Evolutionary conservation across 2,113 vertebrate genomes (phyloP), one percentile per base, ranked within the genome.

Genomic region (Sigmodon hispidus): DNA sequence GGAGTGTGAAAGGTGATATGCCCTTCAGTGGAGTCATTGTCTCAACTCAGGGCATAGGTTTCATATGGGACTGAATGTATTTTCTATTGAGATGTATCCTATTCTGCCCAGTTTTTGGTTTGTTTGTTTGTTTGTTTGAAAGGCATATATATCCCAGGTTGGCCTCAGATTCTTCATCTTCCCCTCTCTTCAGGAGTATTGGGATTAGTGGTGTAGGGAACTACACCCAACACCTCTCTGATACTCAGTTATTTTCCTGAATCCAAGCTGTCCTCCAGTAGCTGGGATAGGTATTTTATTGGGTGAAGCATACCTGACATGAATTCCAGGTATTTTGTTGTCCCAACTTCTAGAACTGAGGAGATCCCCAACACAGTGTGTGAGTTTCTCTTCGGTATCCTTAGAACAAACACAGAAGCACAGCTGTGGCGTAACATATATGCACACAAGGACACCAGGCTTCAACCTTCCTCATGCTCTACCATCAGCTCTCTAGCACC

Each of bases 231-330:
- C 2, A 55, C 36, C 48, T 40, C 4, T 76, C 24, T 52, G 10
- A 21, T 45, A 70, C 55, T 87, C 40, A 94, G 29, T 17, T 43
- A 79, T 29, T 19, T 10, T 80, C 65, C 72, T n/a, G n/a, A 93
- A 91, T 86, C 87, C 45, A 93, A 70, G 11, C 70, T 81, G n/a
- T 52, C 17, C 73, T 90, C 73, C 40, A 90, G n/a, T 4, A 87
- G 15, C 55, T 89, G 4, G 17, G 45, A 59, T 34, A 59, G 11
- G 36, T 52, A 57, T 75, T 50, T 31, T 55, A 21, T 19, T 67
- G 24, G 50, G 43, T 43, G 86, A 80, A 43, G 6, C 2, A 24
- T 15, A 75, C 3, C 61, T 59, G 24, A 89, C 50, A 88, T 5
- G 92, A 9, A 5, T 85, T 26, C 16, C 11, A 77, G 26, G 70